Evolutionary conservation across 2,797 vertebrate genomes (phyloP).

Genomic region (Tachyglossus aculeatus): DNA sequence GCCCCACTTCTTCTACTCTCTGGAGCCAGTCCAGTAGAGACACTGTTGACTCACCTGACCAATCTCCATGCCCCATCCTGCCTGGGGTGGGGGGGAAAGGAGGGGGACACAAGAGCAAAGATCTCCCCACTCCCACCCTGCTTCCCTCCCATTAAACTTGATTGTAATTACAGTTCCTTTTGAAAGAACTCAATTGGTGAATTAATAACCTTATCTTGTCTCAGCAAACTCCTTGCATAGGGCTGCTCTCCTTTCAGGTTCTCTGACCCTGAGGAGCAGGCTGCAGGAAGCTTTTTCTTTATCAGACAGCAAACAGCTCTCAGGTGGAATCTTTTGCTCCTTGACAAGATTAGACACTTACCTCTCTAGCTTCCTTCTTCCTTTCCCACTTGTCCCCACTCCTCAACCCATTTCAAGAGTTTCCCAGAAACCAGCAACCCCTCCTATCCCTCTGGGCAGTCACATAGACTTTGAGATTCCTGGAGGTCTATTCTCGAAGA

Average conservation of each 20-base stretch:
- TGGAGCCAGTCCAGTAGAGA: too few species aligned
- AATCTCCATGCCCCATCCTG: too few species aligned
- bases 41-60: too few species aligned
- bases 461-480: neutral
- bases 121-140: neutral
- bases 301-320: neutral
- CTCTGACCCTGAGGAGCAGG: rapidly evolving
- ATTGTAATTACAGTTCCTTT: slow-evolving; percentile 3
- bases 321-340: neutral
- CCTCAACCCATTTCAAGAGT: neutral
- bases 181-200: neutral
- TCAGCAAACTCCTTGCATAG: neutral
- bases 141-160: neutral
- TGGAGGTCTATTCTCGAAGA: neutral
- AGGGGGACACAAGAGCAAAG: too few species aligned
- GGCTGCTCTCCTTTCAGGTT: neutral
- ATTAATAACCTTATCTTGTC: neutral
- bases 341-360: neutral
- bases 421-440: neutral
- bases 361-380: rapidly evolving
- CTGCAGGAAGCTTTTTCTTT: neutral
- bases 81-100: too few species aligned
- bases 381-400: neutral
- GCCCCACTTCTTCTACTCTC: too few species aligned
- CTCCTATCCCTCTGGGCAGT: neutral